A percentile compares a stretch with the other conserved stretches of the same genome.
phyloP scores from a whole-genome alignment of 1,140 invertebrate genomes.

The Drosophila paulistorum region DNA sequence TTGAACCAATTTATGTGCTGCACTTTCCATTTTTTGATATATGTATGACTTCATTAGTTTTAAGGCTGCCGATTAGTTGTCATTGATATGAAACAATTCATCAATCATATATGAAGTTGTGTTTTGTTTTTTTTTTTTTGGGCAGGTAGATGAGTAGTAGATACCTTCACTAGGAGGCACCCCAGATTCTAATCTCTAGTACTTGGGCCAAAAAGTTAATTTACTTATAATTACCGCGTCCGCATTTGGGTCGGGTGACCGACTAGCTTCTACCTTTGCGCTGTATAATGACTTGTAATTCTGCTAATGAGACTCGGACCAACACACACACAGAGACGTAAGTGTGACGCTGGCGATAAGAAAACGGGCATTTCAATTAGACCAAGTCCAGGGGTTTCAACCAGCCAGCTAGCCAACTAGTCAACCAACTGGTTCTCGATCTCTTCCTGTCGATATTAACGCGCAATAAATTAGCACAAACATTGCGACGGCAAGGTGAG shows the following conservation, averaged over 20 bases:
- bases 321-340: constrained; percentile 43
- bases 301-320: constrained; percentile 70
- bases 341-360: constrained; percentile 73
- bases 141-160: constrained; percentile 15
- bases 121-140: background rate
- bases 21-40: background rate
- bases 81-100: constrained; percentile 73
- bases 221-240: constrained; percentile 82
- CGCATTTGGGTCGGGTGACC: constrained; percentile 22
- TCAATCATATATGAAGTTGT: constrained; percentile 69
- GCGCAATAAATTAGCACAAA: constrained; percentile 81
- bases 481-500: constrained; percentile 61
- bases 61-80: constrained; percentile 55
- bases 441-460: constrained; percentile 79
- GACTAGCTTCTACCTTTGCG: constrained; percentile 29
- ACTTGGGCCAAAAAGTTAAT: constrained; percentile 78
- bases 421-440: constrained; percentile 34
- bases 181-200: constrained; percentile 64
- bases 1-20: too few relatives aligned
- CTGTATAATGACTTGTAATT: constrained; percentile 82
- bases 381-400: background rate
- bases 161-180: constrained; percentile 26
- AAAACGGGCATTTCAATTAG: constrained; percentile 71
- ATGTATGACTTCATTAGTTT: constrained; percentile 52
- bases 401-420: background rate